phyloP scores from a whole-genome alignment of 2,888 invertebrate species.

The Melangyna quadrimaculata region DNA sequence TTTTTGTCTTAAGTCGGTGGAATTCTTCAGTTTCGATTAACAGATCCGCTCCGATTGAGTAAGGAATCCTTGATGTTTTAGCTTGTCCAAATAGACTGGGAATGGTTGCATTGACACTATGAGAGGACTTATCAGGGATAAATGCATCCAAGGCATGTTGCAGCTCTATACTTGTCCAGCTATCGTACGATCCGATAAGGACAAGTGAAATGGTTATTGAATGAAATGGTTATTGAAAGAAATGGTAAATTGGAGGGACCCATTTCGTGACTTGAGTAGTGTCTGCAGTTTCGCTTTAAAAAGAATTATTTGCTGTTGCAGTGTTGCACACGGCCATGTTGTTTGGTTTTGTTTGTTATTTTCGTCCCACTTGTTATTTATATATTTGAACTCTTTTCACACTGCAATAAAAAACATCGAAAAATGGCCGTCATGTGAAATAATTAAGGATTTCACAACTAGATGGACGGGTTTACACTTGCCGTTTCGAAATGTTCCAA shows the following conservation, averaged over 20 bases:
- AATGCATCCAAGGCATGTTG: conserved; percentile 85
- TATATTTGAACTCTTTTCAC: no score
- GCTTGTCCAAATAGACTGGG: conserved; percentile 87
- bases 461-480: no score
- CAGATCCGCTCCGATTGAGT: conserved; percentile 82
- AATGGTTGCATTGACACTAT: conserved; percentile 87
- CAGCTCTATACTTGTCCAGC: conserved; percentile 87
- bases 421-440: no score
- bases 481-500: no score
- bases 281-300: no score
- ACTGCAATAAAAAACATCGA: no score
- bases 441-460: no score
- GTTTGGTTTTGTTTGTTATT: no score
- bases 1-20: conserved; percentile 88
- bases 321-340: no score
- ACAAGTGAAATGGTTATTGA: conserved; percentile 33
- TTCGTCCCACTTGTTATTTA: no score
- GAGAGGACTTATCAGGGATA: conserved; percentile 83
- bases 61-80: conserved; percentile 84
- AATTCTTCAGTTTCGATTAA: conserved; percentile 87
- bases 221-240: conserved; percentile 18
- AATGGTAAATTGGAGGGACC: conserved; percentile 4
- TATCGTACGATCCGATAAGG: conserved; percentile 83
- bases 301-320: no score
- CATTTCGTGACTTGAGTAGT: conserved; percentile 2